Conservation (phyloP, 1,140 invertebrate species). For the Drusus annulatus region DNA sequence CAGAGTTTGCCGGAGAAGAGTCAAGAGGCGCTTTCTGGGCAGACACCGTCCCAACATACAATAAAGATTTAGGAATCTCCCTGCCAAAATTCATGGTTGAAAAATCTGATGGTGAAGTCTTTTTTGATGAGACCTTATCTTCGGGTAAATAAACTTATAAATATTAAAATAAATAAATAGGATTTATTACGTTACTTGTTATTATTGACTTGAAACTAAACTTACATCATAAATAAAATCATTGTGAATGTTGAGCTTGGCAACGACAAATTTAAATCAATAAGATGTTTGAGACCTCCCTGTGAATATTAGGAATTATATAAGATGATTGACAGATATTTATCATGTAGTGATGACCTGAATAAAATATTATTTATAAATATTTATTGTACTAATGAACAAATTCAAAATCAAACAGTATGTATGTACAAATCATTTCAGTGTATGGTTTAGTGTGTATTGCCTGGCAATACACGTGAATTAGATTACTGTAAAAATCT, state of each 20-base stretch:
- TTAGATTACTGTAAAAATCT: not conserved
- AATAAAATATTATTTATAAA: conserved; percentile 12
- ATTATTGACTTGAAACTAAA: not conserved
- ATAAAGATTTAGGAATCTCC: conserved; percentile 74
- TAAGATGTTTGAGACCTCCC: not conserved
- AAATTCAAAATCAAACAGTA: conserved; percentile 3
- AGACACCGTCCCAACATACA: conserved; percentile 77
- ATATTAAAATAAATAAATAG: not conserved
- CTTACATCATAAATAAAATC: not conserved
- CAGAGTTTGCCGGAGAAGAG: conserved; percentile 69
- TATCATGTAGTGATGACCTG: conserved; percentile 19
- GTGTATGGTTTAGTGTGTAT: conserved; percentile 8
- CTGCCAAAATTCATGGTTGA: conserved; percentile 79
- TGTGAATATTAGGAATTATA: not conserved
- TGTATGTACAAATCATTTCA: conserved; percentile 13
- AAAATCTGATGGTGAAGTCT: conserved; percentile 77
- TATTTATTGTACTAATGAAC: conserved; percentile 21
- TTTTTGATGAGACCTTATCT: conserved; percentile 74
- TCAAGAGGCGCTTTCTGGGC: conserved; percentile 73
- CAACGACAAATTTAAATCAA: not conserved
- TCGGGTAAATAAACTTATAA: conserved; percentile 33
- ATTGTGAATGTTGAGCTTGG: not conserved
- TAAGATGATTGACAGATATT: not conserved
- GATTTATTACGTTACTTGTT: not conserved
- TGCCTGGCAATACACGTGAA: not conserved